Evolutionary conservation across 2,113 vertebrate species (phyloP).

Genomic region (Mustelus asterias): DNA sequence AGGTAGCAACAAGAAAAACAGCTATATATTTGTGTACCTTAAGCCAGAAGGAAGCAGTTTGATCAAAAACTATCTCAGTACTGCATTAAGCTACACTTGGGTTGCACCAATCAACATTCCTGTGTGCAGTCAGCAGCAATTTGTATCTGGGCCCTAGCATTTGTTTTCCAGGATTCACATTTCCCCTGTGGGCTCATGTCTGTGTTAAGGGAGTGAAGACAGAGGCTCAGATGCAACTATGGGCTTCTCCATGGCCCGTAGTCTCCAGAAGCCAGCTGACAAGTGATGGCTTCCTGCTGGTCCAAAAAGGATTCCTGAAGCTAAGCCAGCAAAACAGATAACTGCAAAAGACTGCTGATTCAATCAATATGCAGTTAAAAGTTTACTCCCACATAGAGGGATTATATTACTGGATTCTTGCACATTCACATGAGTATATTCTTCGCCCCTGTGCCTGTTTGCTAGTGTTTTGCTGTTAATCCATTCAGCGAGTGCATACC

Average conservation of each 20-base stretch:
- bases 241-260: background rate
- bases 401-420: slow-evolving; percentile 1
- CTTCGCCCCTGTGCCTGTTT: background rate
- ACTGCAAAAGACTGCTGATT: background rate
- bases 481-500: slow-evolving; percentile 21
- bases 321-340: background rate
- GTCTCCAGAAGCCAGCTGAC: background rate
- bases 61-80: background rate
- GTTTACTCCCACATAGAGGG: background rate
- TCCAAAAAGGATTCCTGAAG: background rate
- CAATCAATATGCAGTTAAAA: background rate
- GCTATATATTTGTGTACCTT: background rate
- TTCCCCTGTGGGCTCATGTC: background rate
- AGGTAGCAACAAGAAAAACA: background rate
- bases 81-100: background rate
- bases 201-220: too few species aligned
- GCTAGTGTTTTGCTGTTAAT: slow-evolving; percentile 20
- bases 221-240: background rate
- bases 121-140: background rate
- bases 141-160: background rate
- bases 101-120: background rate
- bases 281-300: background rate
- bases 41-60: background rate
- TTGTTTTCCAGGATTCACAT: background rate
- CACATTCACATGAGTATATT: background rate